Base-by-base conservation (phyloP, 2,113 vertebrate genomes). In the Canis aureus region DNA sequence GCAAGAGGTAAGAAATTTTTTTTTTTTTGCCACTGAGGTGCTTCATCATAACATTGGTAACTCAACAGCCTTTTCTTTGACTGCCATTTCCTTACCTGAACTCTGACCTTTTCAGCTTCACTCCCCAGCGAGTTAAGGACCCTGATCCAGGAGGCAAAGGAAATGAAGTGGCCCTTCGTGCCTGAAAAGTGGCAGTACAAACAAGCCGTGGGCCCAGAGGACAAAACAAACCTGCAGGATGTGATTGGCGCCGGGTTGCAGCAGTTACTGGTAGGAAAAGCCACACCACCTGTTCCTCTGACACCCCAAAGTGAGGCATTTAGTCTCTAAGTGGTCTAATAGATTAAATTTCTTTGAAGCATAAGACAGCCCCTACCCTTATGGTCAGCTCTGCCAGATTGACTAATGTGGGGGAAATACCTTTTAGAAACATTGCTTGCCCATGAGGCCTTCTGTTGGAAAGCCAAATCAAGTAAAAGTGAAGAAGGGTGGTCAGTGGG, bases 171-270 rank as follows among this genome's bases (percentile, higher is more conserved):
- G 99, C 99, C 99, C 95, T 99, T 99, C 97, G 99, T 99, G 82
- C 99, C 99, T 0, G 99, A 99, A 97, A 99, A 99, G 98, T 99
- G 99, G 99, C 99, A 99, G 96, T 99, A 99, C 98, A 99, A 99
- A 98, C 98, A 99, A 97, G 98, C 99, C 0, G 79, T 99, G 8
- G 91, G 98, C 84, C 98, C 99, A 25, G 98, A 98, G 95, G 99
- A 99, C 99, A 99, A 99, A 99, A 99, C 98, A 97, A 99, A 99
- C 98, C 99, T 99, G 69, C 99, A 98, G 94, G 99, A 99, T 95
- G 98, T 99, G 91, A 99, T 99, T 93, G 98, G 98, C 81, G 59
- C 97, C 51, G 97, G 99, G 86, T 97, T 99, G 10, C 98, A 97
- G 0, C 98, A 99, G 84, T 97, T 99, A 55, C 98, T 99, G 99